Percentiles rank a stretch among this genome's conserved stretches.
Conservation (phyloP, 2,888 invertebrate genomes). For the Subacronicta megacephala region DNA sequence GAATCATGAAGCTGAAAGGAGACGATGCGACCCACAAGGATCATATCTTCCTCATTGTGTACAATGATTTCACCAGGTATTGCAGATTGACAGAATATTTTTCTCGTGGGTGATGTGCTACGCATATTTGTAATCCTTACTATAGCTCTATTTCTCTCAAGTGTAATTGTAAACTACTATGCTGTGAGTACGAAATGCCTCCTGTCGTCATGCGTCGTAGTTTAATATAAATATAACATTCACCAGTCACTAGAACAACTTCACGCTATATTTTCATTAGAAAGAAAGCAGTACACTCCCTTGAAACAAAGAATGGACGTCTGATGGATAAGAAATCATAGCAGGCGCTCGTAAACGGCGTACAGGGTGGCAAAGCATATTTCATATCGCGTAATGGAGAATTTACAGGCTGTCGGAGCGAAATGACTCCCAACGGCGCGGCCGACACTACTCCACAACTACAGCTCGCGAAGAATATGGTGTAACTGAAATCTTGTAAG, state of each 20-base stretch:
- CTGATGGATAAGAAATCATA: slow-evolving; percentile 74
- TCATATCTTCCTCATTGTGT: slow-evolving; percentile 31
- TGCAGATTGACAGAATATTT: too few species aligned
- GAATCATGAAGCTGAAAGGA: slow-evolving; percentile 70
- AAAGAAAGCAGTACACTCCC: slow-evolving; percentile 52
- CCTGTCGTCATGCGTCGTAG: too few species aligned
- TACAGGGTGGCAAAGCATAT: slow-evolving; percentile 79
- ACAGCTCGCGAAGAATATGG: slow-evolving; percentile 51
- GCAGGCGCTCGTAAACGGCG: slow-evolving; percentile 74
- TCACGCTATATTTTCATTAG: slow-evolving; percentile 43
- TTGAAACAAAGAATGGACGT: slow-evolving; percentile 54
- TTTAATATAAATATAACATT: neutral
- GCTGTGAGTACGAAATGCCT: too few species aligned
- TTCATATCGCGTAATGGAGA: slow-evolving; percentile 89
- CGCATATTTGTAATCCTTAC: too few species aligned
- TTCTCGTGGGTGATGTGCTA: too few species aligned
- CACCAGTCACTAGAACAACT: neutral
- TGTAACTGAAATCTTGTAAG: slow-evolving; percentile 60
- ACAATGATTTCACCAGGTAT: slow-evolving; percentile 57
- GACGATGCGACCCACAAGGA: slow-evolving; percentile 65
- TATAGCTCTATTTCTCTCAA: too few species aligned
- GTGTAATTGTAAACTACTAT: neutral
- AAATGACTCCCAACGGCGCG: slow-evolving; percentile 88
- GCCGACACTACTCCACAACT: slow-evolving; percentile 67
- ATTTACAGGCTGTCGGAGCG: slow-evolving; percentile 89